Base-by-base conservation (phyloP, 2,888 invertebrate species). In the Lepas anatifera region DNA sequence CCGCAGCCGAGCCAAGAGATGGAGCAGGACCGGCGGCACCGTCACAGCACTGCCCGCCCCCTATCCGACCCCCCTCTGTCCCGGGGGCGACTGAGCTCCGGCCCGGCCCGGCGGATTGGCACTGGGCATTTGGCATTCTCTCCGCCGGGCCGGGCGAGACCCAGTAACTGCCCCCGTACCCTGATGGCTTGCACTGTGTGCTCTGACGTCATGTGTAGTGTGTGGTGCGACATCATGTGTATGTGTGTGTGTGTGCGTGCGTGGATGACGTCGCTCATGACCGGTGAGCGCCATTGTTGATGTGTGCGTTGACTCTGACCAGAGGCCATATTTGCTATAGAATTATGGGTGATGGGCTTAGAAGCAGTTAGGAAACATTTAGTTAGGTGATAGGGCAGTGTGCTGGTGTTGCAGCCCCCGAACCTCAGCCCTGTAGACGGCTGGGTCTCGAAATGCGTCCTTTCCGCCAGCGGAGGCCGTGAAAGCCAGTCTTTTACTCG, bases 301-400 rank as follows among this genome's bases (percentile, higher is more conserved):
- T 22, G 46, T 6, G 6, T 16, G 16, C 16, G 50, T 32, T 22
- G n/a, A 11, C 52, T 52, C 52, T 18, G 18, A 32, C 41, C 16
- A 29, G 52, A 52, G 29, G 52, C 52, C 52, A 52, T 52, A 52
- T 52, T 52, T 52, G 52, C 52, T 52, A 52, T 52, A 52, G 52
- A 32, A 16, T 52, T 52, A 52, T 52, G 52, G 52, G 52, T 52
- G 52, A 32, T 7, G 52, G 52, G 52, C 52, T 52, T 52, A 52
- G 52, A 29, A 41, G 52, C 52, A 52, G 32, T 29, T 27, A 27
- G 27, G 32, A 10, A 6, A 27, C 27, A 25, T 13, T 16, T 52
- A 52, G 52, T 18, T 52, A 52, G 52, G 29, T 52, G 52, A 8
- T 6, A 8, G 52, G 29, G 13, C 29, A n/a, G 29, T 32, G 16